Percentiles rank a stretch among this genome's conserved stretches.
phyloP scores from a whole-genome alignment of 2,113 vertebrate genomes.

The Myocastor coypus region DNA sequence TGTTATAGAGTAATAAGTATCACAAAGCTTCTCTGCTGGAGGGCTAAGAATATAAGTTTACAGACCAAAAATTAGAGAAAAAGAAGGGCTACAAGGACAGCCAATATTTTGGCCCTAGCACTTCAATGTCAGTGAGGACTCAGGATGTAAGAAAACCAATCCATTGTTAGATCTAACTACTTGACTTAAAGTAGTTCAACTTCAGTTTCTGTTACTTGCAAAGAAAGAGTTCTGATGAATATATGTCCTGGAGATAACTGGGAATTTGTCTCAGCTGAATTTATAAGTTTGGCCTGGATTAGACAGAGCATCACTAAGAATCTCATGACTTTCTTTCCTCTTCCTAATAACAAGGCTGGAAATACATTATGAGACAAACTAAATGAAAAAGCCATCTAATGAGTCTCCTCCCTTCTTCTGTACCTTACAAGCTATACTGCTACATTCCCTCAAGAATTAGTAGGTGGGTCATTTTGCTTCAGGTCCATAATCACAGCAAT shows the following conservation, averaged over 20 bases:
- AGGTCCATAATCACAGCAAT: background rate
- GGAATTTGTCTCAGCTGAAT: background rate
- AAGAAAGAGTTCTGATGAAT: background rate
- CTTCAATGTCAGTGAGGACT: no score
- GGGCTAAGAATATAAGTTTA: no score
- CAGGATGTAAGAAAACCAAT: no score
- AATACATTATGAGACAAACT: background rate
- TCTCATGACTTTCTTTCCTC: background rate
- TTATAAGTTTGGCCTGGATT: background rate
- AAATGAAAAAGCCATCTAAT: background rate
- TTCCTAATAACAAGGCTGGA: background rate
- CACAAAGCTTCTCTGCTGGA: no score
- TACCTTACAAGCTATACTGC: background rate
- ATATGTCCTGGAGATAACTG: background rate
- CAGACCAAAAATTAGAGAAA: no score
- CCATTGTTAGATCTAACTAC: background rate
- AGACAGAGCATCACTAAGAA: conserved; percentile 6
- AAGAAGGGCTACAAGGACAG: no score
- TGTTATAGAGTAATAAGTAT: no score
- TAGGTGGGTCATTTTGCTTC: background rate
- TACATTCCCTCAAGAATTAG: background rate
- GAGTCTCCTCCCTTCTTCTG: background rate
- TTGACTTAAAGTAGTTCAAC: background rate
- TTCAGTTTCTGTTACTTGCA: background rate
- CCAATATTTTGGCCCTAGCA: no score